Evolutionary conservation across 2,888 invertebrate species (phyloP).

Genomic region (Orthosia incerta): DNA sequence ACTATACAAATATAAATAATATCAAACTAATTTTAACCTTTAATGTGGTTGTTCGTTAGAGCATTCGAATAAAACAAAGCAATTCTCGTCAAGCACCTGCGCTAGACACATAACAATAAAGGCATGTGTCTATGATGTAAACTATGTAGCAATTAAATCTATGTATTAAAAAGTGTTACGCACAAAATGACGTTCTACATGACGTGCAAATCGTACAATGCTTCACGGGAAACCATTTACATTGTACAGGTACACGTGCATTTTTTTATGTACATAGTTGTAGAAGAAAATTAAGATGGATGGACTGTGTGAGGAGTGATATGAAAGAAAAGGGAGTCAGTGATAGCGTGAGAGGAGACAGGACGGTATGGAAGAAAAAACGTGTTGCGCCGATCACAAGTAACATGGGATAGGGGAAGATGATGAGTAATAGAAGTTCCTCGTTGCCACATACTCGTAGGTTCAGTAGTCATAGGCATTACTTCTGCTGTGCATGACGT

Average conservation of each 20-base stretch:
- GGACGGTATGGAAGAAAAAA: too few species aligned
- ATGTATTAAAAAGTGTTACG: not conserved
- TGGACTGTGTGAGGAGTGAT: too few species aligned
- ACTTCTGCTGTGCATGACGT: too few species aligned
- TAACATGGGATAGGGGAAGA: too few species aligned
- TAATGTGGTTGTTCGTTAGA: not conserved
- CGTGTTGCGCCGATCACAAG: too few species aligned
- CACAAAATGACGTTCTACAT: not conserved
- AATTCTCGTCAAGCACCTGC: not conserved
- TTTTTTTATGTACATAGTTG: not conserved
- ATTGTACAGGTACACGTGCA: not conserved
- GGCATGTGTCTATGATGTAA: not conserved
- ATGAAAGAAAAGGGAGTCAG: too few species aligned
- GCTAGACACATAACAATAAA: not conserved
- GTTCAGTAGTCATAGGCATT: too few species aligned
- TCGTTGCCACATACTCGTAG: too few species aligned
- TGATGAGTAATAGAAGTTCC: too few species aligned
- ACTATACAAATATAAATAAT: not conserved
- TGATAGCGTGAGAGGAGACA: too few species aligned
- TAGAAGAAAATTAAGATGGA: not conserved
- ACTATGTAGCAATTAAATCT: not conserved
- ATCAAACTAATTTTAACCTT: not conserved
- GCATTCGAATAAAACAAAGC: slow-evolving; percentile 1
- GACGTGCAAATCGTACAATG: not conserved
- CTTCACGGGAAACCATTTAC: slow-evolving; percentile 5